Percentiles rank a stretch among this genome's conserved stretches.
These are phyloP conservation scores for Saimiri boliviensis DNA, from an alignment of 2,113 vertebrate genomes.

Conservation along the genomic window DNA sequence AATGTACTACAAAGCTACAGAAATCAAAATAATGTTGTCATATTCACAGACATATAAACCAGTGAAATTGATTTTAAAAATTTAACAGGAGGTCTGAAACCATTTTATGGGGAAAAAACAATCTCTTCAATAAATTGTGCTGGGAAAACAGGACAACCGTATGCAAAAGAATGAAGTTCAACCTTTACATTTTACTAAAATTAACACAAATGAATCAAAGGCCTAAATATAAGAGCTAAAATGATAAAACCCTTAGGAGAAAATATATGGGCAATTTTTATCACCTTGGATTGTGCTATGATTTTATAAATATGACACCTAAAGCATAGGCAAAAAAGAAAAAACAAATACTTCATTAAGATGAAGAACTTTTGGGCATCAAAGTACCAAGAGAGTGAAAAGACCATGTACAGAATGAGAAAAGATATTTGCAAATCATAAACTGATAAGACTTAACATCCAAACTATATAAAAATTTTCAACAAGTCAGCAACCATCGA, in stretches of 20 bases:
- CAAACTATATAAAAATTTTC: not conserved
- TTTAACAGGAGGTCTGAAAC: not conserved
- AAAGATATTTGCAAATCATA: not conserved
- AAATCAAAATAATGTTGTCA: not conserved
- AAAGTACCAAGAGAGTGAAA: not conserved
- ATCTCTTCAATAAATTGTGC: not conserved
- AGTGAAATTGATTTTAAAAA: not conserved
- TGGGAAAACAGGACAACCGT: not conserved
- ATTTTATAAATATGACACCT: not conserved
- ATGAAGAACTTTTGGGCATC: not conserved
- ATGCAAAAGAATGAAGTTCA: not conserved
- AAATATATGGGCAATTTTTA: not conserved
- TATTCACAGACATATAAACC: not conserved
- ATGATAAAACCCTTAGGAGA: not conserved
- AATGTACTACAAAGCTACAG: not conserved
- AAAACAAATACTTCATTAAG: not conserved
- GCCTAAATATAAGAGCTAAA: slow-evolving; percentile 22
- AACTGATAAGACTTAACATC: not conserved
- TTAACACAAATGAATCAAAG: not conserved
- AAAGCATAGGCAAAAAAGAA: not conserved
- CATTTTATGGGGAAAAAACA: not conserved
- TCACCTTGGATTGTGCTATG: not conserved
- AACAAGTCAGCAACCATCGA: not conserved
- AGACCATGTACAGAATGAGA: not conserved
- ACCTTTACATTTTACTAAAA: not conserved